Percentiles rank a stretch among this genome's conserved stretches.
Evolutionary conservation across 2,888 invertebrate species (phyloP).

Genomic region (Electrophaes corylata): DNA sequence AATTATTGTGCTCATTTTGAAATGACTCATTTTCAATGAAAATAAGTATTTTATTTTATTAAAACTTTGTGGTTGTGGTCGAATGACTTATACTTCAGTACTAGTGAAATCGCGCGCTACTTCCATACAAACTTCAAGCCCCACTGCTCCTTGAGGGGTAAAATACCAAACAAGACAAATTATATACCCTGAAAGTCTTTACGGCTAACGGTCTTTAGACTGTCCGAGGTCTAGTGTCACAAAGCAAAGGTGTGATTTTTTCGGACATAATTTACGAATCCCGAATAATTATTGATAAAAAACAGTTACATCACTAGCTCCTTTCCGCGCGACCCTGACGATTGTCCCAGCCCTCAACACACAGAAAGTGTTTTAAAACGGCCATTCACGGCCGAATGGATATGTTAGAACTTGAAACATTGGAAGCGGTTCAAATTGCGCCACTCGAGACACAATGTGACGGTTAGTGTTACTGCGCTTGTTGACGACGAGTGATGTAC

Average conservation of each 20-base stretch:
- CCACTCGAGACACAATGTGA: conserved; percentile 36
- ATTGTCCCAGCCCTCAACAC: conserved; percentile 58
- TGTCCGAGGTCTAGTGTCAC: no score
- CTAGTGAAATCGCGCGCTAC: no score
- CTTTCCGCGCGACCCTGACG: conserved; percentile 38
- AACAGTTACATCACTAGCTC: conserved; percentile 20
- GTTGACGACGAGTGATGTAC: conserved; percentile 21
- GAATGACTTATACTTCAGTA: no score
- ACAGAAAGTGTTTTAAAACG: conserved; percentile 71
- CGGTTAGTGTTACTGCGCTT: conserved; percentile 32
- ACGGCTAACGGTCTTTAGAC: no score
- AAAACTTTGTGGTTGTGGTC: no score
- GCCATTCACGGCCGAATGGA: conserved; percentile 56
- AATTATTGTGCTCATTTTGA: conserved; percentile 14
- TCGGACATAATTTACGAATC: not conserved
- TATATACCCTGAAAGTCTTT: no score
- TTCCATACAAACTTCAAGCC: no score
- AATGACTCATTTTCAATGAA: conserved; percentile 7
- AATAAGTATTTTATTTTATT: not conserved
- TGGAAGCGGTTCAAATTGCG: conserved; percentile 40
- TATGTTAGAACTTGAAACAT: conserved; percentile 50
- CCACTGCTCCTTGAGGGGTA: no score
- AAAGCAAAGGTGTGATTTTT: no score
- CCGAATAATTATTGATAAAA: not conserved
- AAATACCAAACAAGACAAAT: no score